Percentiles rank a stretch among this genome's conserved stretches.
Conservation (phyloP, 2,888 invertebrate genomes). For the Tipula confusa region DNA sequence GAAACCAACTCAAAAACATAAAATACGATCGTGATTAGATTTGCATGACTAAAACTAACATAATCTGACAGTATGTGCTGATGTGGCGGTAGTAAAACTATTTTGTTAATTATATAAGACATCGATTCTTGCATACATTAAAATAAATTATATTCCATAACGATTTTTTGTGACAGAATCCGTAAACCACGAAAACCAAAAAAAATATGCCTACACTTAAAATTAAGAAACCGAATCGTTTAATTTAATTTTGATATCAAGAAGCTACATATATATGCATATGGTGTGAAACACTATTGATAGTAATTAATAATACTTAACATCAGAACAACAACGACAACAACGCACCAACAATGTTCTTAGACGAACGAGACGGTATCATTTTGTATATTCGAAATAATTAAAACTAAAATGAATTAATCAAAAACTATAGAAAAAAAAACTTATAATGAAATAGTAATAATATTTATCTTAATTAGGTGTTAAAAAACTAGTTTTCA, state of each 20-base stretch:
- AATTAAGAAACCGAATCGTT: slow-evolving; percentile 9
- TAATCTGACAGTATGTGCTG: too few relatives aligned
- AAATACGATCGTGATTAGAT: too few relatives aligned
- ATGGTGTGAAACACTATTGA: not conserved
- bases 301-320: slow-evolving; percentile 6
- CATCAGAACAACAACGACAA: not conserved
- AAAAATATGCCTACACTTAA: not conserved
- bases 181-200: not conserved
- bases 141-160: not conserved
- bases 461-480: slow-evolving; percentile 25
- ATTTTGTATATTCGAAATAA: not conserved
- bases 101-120: too few relatives aligned
- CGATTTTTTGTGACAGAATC: not conserved
- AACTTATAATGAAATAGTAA: not conserved
- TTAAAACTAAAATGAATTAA: not conserved
- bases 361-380: not conserved
- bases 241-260: not conserved
- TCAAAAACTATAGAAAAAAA: not conserved
- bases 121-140: too few relatives aligned
- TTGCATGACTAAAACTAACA: too few relatives aligned
- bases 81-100: too few relatives aligned
- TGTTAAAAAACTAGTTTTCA: not conserved
- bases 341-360: not conserved
- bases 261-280: not conserved
- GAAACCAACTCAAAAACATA: too few relatives aligned